These are phyloP conservation scores for Melanaphis sacchari DNA, from an alignment of 1,140 invertebrate genomes.

Conservation along the genomic window DNA sequence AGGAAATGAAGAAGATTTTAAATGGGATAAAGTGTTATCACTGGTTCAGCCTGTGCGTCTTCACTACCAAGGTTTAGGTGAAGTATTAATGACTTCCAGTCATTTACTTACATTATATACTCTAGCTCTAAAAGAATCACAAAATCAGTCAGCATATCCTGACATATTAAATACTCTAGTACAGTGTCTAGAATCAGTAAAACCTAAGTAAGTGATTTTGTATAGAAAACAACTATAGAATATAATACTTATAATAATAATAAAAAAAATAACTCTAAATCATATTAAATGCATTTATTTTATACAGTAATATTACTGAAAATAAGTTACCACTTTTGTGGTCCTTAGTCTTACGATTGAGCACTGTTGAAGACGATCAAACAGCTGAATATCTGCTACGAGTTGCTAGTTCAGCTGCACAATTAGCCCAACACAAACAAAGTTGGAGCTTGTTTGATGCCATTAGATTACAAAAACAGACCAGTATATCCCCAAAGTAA, in stretches of 20 bases:
- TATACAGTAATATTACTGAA: slow-evolving; percentile 68
- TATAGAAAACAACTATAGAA: not conserved
- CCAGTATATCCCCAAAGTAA: slow-evolving; percentile 68
- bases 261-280: not conserved
- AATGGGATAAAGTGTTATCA: slow-evolving; percentile 65
- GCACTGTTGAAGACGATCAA: slow-evolving; percentile 64
- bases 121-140: slow-evolving; percentile 64
- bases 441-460: slow-evolving; percentile 71
- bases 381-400: slow-evolving; percentile 62
- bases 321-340: slow-evolving; percentile 70
- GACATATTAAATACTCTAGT: slow-evolving; percentile 65
- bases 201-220: slow-evolving; percentile 64
- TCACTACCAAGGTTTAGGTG: slow-evolving; percentile 64
- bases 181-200: slow-evolving; percentile 66
- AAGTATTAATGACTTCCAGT: slow-evolving; percentile 64
- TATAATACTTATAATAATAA: not conserved
- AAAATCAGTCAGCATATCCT: slow-evolving; percentile 65
- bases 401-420: slow-evolving; percentile 65
- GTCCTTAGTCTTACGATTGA: slow-evolving; percentile 68
- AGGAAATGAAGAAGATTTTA: slow-evolving; percentile 56
- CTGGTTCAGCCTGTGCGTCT: slow-evolving; percentile 65
- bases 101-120: slow-evolving; percentile 66
- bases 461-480: slow-evolving; percentile 71
- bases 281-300: not conserved
- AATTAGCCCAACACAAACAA: slow-evolving; percentile 69